Evolutionary conservation across 2,888 invertebrate genomes (phyloP), one percentile per base, ranked within the genome.

Genomic region (Rhagonycha lutea): DNA sequence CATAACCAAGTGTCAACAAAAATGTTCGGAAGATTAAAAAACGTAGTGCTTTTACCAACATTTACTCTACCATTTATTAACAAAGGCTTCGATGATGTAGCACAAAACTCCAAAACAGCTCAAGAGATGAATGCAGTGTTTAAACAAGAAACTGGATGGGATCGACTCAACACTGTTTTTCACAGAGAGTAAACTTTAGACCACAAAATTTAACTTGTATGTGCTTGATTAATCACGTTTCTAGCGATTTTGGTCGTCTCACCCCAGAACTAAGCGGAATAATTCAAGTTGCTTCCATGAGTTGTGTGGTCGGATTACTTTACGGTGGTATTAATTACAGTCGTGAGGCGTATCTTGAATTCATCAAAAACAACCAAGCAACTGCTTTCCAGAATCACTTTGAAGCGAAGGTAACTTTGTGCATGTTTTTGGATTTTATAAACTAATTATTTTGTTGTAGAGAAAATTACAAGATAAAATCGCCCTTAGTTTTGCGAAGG

Each of bases 351-450:
- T 94, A 93, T 82, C 79, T 91, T 62, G 89, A 91, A 81, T 95
- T 94, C 81, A 91, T 95, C 85, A 92, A 92, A 84, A 93, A 90
- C 79, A 94, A 95, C 87, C 91, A 94, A 88, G 95, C 94, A 9
- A 92, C 94, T 4, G 89, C 90, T 69, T 95, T 92, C 85, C 87
- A 87, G 69, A 90, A 90, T 70, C 92, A 92, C 78, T 85, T 91
- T 8, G 91, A 94, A 71, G 95, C 95, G 3, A 93, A 94, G 89
- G 94, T 93, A 88, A 18, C 11, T 61, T 32, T 11, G 26, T 62
- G 79, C 29, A 63, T n/a, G 3, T 47, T n/a, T 70, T 47, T 60
- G 29, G 2, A 28, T 18, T 32, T 11, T 69, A 69, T 68, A 63
- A 69, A 69, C 12, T 68, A 24, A 61, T 3, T 28, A 69, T 47